Evolutionary conservation across 2,797 vertebrate genomes (phyloP).

Genomic region (Urosaurus nigricauda): DNA sequence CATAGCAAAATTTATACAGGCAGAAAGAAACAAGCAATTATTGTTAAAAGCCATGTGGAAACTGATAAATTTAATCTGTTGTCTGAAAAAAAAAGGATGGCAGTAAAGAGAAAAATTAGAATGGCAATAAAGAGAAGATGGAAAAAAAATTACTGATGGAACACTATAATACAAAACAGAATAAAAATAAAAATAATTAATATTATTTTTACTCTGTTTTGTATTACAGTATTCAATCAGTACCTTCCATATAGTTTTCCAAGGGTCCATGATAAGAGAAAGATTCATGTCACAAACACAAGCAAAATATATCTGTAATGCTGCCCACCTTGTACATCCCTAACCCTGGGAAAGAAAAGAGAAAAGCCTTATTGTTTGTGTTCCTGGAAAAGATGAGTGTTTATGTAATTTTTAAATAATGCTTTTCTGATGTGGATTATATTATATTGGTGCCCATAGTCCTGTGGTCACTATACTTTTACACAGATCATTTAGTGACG

Average conservation of each 20-base stretch:
- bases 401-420: slow-evolving; percentile 28
- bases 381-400: not conserved
- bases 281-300: not conserved
- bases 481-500: not conserved
- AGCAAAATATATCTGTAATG: not conserved
- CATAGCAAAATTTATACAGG: no score
- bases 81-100: no score
- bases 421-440: not conserved
- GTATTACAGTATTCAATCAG: no score
- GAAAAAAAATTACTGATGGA: no score
- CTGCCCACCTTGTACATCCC: not conserved
- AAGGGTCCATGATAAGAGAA: not conserved
- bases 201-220: no score
- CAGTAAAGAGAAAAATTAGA: not conserved
- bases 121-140: not conserved
- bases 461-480: slow-evolving; percentile 20
- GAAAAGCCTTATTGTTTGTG: not conserved
- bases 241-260: not conserved
- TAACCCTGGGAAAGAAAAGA: not conserved
- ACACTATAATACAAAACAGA: not conserved
- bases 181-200: not conserved
- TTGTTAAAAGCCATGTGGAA: not conserved
- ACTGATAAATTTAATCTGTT: not conserved
- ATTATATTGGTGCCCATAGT: not conserved
- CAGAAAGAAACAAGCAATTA: not conserved